A percentile compares a stretch with the other conserved stretches of the same genome.
These are phyloP conservation scores for Bombus huntii DNA, from an alignment of 1,140 invertebrate genomes.

Conservation along the genomic window DNA sequence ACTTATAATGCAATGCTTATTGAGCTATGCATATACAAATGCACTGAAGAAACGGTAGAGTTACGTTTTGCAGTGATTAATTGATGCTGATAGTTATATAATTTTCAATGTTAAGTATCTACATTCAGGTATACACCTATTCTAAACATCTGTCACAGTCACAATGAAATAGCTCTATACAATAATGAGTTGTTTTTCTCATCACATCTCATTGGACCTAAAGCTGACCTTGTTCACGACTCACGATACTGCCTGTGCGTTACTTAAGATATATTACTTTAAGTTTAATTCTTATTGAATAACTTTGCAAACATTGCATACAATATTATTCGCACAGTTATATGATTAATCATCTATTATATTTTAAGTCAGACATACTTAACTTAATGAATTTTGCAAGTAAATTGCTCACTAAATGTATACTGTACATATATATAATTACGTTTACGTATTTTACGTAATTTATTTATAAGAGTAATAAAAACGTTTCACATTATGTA, in stretches of 20 bases:
- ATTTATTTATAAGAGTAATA: constrained; percentile 17
- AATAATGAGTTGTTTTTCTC: constrained; percentile 1
- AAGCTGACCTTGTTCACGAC: not conserved
- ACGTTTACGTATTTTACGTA: constrained; percentile 3
- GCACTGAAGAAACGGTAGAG: not conserved
- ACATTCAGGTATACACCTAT: not conserved
- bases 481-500: not conserved
- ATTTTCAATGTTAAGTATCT: not conserved
- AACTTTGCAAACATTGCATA: not conserved
- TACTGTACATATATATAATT: constrained; percentile 26
- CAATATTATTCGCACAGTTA: not conserved
- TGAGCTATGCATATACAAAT: not conserved
- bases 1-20: not conserved
- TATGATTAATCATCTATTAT: not conserved
- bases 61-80: not conserved
- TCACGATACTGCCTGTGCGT: constrained; percentile 3
- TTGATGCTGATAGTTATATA: not conserved
- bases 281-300: constrained; percentile 11
- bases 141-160: not conserved
- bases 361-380: not conserved
- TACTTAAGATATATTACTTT: constrained; percentile 3
- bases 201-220: constrained; percentile 8
- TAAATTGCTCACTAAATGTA: not conserved
- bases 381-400: too few relatives aligned
- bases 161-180: not conserved